phyloP scores from a whole-genome alignment of 53 echinoderm and acorn worm species.

The Temnopleurus reevesii region DNA sequence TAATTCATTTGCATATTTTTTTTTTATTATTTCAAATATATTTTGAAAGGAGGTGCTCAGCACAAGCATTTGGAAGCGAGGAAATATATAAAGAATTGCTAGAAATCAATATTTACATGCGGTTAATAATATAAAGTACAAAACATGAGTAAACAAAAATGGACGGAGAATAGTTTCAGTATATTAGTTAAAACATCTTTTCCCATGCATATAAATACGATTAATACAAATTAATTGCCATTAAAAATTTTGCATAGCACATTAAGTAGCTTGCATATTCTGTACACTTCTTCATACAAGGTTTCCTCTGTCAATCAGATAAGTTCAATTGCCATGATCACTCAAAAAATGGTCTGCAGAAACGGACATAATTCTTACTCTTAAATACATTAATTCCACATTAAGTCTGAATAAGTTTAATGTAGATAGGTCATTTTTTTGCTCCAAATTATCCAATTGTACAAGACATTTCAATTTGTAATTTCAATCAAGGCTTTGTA shows the following conservation, averaged over 20 bases:
- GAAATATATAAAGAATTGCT: constrained; percentile 4
- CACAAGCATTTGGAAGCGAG: constrained; percentile 10
- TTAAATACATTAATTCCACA: too few species aligned
- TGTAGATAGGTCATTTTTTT: too few species aligned
- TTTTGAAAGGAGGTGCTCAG: constrained; percentile 27
- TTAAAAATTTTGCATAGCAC: constrained; percentile 22
- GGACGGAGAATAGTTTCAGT: neutral
- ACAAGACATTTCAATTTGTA: too few species aligned
- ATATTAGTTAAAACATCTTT: neutral
- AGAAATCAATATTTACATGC: constrained; percentile 25
- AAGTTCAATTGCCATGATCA: too few species aligned
- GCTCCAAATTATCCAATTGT: too few species aligned
- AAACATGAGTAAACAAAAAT: constrained; percentile 14
- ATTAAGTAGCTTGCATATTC: constrained; percentile 16
- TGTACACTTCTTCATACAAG: neutral
- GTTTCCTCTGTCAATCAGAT: too few species aligned
- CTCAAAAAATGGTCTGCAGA: too few species aligned
- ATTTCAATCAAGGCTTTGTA: too few species aligned
- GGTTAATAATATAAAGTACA: constrained; percentile 10
- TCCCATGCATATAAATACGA: constrained; percentile 7
- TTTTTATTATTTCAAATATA: constrained; percentile 30
- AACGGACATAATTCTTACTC: too few species aligned
- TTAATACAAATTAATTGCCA: neutral
- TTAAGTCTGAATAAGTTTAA: too few species aligned
- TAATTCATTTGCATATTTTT: neutral